A percentile compares a stretch with the other conserved stretches of the same genome.
phyloP scores from a whole-genome alignment of 2,797 vertebrate genomes.

The Labroides dimidiatus region DNA sequence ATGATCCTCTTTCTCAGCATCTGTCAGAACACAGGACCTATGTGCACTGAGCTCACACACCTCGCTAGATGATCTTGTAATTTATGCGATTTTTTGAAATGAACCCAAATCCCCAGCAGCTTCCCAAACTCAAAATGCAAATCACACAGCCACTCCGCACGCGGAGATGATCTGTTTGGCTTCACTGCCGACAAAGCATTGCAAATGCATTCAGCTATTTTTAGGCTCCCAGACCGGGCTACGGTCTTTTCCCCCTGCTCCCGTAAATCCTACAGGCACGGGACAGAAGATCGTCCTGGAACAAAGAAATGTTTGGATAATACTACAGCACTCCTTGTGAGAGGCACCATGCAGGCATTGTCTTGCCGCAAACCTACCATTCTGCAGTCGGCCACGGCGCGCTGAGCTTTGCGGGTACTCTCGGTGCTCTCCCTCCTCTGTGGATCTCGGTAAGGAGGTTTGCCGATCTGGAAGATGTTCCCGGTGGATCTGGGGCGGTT shows the following conservation, averaged over 20 bases:
- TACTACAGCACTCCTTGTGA: conserved; percentile 50
- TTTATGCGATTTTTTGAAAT: conserved; percentile 35
- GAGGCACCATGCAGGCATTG: conserved; percentile 57
- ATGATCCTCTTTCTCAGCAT: conserved; percentile 44
- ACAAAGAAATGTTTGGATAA: conserved; percentile 72
- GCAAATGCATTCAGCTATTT: conserved; percentile 70
- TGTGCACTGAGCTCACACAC: conserved; percentile 46
- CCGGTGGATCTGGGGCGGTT: conserved; percentile 94
- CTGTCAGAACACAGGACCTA: conserved; percentile 57
- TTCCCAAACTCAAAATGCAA: conserved; percentile 48
- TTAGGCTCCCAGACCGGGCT: conserved; percentile 58
- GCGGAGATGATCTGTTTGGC: conserved; percentile 52
- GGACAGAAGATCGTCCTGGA: conserved; percentile 57
- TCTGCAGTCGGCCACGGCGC: conserved; percentile 95
- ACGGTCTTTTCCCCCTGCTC: conserved; percentile 22
- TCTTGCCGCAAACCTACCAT: conserved; percentile 89
- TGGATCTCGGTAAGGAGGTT: conserved; percentile 86
- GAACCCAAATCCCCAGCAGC: conserved; percentile 26
- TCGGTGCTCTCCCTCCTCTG: conserved; percentile 93
- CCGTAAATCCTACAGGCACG: conserved; percentile 74
- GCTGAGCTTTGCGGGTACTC: conserved; percentile 87
- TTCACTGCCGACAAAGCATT: conserved; percentile 62
- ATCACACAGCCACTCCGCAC: conserved; percentile 52
- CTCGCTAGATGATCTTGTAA: conserved; percentile 24
- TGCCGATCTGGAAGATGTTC: conserved; percentile 93